Base-by-base conservation (phyloP, 2,113 vertebrate species). In the Zosterops hypoxanthus region DNA sequence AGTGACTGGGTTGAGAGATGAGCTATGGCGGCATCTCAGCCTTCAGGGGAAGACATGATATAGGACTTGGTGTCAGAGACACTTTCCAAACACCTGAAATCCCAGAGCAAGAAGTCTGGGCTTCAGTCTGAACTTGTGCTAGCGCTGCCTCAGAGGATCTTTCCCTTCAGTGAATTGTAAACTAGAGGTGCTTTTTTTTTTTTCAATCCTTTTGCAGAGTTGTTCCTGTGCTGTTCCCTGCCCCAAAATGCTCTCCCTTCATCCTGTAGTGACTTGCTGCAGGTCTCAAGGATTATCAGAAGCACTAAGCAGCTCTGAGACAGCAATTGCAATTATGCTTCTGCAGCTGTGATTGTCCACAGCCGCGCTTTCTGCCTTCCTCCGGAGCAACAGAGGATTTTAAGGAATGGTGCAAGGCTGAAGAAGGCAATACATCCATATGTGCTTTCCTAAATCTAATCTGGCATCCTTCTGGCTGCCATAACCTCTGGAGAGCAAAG, bases 381-480 rank as follows among this genome's bases (percentile, higher is more conserved):
- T 55, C 47, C 71, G 14, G 39, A 88, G 80, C 82, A 86, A 18
- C 4, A 0, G 59, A 83, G 47, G 55, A 28, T 87, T 78, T 80
- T 39, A 59, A 86, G 86, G 84, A 89, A 25, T 1, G 5, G 59
- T 31, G 24, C 42, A 25, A 70, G 80, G 80, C 80, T 28, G 3
- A 81, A 83, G 94, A 83, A 92, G 73, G 72, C 86, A 75, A 20
- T 3, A 14, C 72, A 63, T 73, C 88, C 80, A 42, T 47, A 44
- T 83, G 86, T 36, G 47, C 68, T 88, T 90, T 68, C 42, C 72
- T 75, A 83, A 92, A 88, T 78, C 56, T 71, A 64, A 84, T 78
- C 88, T 94, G 96, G 89, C 95, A 63, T 91, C 91, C 88, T 93
- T 88, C 69, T 96, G 94, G 80, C 83, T 94, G 79, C 63, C 56